Base-by-base conservation (phyloP, 2,113 vertebrate species). In the Bubo scandiacus region DNA sequence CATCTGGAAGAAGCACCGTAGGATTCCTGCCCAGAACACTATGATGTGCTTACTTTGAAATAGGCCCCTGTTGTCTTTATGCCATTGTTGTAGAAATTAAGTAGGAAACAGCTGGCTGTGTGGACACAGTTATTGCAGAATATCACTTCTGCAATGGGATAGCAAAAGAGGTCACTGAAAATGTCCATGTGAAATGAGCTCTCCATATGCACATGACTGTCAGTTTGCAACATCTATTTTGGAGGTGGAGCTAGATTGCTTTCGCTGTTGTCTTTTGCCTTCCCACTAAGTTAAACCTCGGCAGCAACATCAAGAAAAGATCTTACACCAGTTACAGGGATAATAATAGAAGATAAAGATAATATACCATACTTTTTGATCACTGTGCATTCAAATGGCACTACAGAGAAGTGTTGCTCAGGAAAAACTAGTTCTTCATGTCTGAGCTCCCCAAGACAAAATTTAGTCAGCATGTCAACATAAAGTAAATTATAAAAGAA, bases 91-190 rank as follows among this genome's bases (percentile, higher is more conserved):
- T 5, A 89, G 77, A 89, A 87, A 92, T 85, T 55, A 84, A 91
- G 91, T 71, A 89, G 81, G 77, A 92, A 95, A 94, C 47, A 96
- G 93, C 83, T 89, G 89, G 83, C 86, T 61, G 36, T 92, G 61
- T 40, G 68, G 83, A 94, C 86, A 58, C 32, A 81, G 78, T 71
- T 94, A 94, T 94, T 94, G 68, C 89, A 92, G 95, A 97, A 94
- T 87, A 95, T 79, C 26, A 34, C 34, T 96, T 89, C 93, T 89
- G 91, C 86, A 96, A 89, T 2, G 81, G 61, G 6, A n/a, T 63
- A 84, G 65, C 32, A 91, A 67, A 75, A 92, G 91, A 91, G 82
- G 77, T 95, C 77, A 89, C 68, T 47, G 65, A 66, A 88, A 92
- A 75, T 16, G 51, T 74, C 68, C 38, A 25, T 74, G 52, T 67